Evolutionary conservation across 2,797 vertebrate species (phyloP).

Genomic region (Rhinella marina): DNA sequence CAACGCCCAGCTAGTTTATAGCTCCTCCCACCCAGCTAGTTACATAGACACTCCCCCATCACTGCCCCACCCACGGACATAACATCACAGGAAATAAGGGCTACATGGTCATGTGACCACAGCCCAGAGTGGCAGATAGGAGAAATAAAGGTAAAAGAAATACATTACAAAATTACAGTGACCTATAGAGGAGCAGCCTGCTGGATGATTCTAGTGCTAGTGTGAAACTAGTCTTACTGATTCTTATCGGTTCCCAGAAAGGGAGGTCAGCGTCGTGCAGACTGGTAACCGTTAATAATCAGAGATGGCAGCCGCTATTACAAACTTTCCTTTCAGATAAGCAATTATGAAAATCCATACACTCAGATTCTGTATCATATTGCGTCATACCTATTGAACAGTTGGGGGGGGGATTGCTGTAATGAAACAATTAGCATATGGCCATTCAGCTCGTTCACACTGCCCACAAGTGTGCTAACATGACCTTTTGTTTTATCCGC

Average conservation of each 20-base stretch:
- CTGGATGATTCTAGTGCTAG: too few species aligned
- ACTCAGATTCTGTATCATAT: not conserved
- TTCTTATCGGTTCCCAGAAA: not conserved
- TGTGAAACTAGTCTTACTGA: not conserved
- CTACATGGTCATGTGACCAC: too few species aligned
- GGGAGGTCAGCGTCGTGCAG: not conserved
- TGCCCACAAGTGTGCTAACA: not conserved
- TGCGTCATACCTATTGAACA: not conserved
- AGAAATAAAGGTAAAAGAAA: too few species aligned
- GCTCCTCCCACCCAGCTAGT: too few species aligned
- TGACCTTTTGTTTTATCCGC: conserved; percentile 5
- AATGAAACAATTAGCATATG: not conserved
- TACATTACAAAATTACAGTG: too few species aligned
- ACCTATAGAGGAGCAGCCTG: too few species aligned
- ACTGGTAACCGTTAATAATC: not conserved
- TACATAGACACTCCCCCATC: too few species aligned
- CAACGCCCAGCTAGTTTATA: too few species aligned
- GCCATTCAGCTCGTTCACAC: not conserved
- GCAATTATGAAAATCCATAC: not conserved
- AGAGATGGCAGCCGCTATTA: not conserved
- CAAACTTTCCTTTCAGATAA: not conserved
- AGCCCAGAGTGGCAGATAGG: too few species aligned
- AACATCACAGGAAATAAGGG: too few species aligned
- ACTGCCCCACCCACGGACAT: too few species aligned
- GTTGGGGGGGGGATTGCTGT: not conserved